Evolutionary conservation across 2,888 invertebrate species (phyloP).

Genomic region (Drosophila stalkeri): DNA sequence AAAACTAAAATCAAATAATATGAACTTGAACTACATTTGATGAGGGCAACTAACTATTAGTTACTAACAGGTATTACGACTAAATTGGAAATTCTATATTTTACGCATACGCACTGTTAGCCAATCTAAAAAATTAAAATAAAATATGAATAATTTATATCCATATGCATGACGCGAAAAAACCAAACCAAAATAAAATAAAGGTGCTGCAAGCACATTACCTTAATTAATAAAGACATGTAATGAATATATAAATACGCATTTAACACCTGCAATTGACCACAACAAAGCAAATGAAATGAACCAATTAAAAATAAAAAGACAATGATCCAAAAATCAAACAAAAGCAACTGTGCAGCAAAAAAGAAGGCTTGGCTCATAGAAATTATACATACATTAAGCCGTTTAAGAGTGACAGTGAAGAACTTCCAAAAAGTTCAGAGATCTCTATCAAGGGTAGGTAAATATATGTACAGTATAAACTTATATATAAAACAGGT

Average conservation of each 20-base stretch:
- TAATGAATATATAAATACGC: slow-evolving; percentile 28
- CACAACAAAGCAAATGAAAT: slow-evolving; percentile 21
- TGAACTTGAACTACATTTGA: not conserved
- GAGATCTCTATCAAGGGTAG: not conserved
- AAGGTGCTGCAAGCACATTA: slow-evolving; percentile 25
- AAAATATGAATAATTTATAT: slow-evolving; percentile 8
- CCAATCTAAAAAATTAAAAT: not conserved
- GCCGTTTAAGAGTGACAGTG: slow-evolving; percentile 22
- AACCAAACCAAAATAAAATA: not conserved
- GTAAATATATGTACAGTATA: not conserved
- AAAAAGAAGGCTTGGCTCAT: slow-evolving; percentile 6
- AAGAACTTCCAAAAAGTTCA: slow-evolving; percentile 24
- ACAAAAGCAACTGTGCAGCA: slow-evolving; percentile 14
- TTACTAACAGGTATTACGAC: not conserved
- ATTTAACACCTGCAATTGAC: slow-evolving; percentile 52
- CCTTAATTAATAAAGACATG: slow-evolving; percentile 36
- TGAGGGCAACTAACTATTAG: no score
- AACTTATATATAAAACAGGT: slow-evolving; percentile 43
- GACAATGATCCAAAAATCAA: slow-evolving; percentile 11
- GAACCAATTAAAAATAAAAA: not conserved
- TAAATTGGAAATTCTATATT: not conserved
- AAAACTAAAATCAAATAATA: not conserved
- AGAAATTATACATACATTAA: slow-evolving; percentile 9
- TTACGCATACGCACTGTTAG: slow-evolving; percentile 12
- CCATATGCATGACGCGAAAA: slow-evolving; percentile 24